Evolutionary conservation across 2,888 invertebrate species (phyloP), one percentile per base, ranked within the genome.

Genomic region (Heliconius ismenius): DNA sequence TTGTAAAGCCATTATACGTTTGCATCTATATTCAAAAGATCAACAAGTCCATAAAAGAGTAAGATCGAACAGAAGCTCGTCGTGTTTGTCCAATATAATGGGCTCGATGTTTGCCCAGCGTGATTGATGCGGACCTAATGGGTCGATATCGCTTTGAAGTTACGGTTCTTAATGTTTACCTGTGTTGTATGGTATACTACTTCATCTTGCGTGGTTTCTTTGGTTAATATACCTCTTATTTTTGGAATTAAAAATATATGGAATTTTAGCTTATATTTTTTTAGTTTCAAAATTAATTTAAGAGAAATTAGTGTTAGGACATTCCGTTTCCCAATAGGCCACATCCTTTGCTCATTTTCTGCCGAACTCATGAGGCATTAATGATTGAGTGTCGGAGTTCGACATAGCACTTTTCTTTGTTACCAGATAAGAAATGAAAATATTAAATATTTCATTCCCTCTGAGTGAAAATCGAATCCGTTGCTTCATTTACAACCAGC

Each of bases 71-170:
- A 86, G 87, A 84, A 88, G 88, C 86, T 86, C 82, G 79, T 76
- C 81, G 80, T 81, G 85, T 86, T 91, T 91, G 90, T 87, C 88
- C 89, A 87, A 90, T 90, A 89, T 91, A 90, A 91, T 90, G 87
- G 91, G 84, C 82, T 84, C 85, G 84, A 87, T 91, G 91, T 91
- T 91, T 91, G 91, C 86, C 60, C 81, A 82, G 78, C 82, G 88
- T 91, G 91, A 91, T 91, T 91, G 92, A 91, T 91, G 90, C 86
- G 86, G 81, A 81, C 83, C 83, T 88, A 90, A 89, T 87, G 88
- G 90, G 90, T 91, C 92, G 89, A 90, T 91, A 88, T 85, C 85
- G 69, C 86, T 81, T 79, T 76, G 68, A 80, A 78, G 78, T 78
- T 79, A 69, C 76, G 72, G 77, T 80, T 74, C 76, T 79, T 70